Evolutionary conservation across 2,888 invertebrate species (phyloP).

Genomic region (Ectropis crepuscularia): DNA sequence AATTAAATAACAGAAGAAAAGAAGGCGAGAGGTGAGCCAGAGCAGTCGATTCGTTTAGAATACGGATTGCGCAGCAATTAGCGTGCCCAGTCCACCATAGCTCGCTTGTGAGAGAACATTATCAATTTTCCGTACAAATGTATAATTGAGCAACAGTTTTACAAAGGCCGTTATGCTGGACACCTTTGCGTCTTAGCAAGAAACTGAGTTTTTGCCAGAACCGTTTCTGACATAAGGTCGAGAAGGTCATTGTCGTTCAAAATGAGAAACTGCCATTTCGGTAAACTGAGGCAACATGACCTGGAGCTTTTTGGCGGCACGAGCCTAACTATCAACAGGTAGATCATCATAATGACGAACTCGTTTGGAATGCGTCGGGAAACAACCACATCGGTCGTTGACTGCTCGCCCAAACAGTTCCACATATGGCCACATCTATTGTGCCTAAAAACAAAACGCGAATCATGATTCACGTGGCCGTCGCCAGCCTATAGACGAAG

Average conservation of each 20-base stretch:
- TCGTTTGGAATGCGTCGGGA: constrained; percentile 62
- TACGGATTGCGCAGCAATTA: constrained; percentile 60
- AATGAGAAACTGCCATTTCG: not conserved
- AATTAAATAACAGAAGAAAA: constrained; percentile 58
- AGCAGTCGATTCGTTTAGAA: constrained; percentile 45
- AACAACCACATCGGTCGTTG: constrained; percentile 64
- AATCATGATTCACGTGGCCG: constrained; percentile 65
- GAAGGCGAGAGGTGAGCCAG: constrained; percentile 40
- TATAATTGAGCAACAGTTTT: constrained; percentile 56
- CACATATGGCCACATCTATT: constrained; percentile 59
- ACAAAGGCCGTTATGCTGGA: constrained; percentile 46
- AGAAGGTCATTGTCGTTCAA: not conserved
- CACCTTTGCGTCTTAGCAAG: constrained; percentile 31
- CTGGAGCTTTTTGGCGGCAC: constrained; percentile 48
- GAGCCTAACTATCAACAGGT: constrained; percentile 63
- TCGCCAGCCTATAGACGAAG: constrained; percentile 66
- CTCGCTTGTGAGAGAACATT: constrained; percentile 53
- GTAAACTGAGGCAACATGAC: constrained; percentile 36
- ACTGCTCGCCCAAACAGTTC: constrained; percentile 65
- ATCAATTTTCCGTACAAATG: constrained; percentile 60
- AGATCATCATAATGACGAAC: constrained; percentile 70
- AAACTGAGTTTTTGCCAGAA: not conserved
- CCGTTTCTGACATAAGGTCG: not conserved
- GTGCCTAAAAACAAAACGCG: constrained; percentile 60
- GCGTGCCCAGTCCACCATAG: constrained; percentile 42